A percentile compares a stretch with the other conserved stretches of the same genome.
Conservation (phyloP, 2,888 invertebrate species). For the Drosophila kuntzei region DNA sequence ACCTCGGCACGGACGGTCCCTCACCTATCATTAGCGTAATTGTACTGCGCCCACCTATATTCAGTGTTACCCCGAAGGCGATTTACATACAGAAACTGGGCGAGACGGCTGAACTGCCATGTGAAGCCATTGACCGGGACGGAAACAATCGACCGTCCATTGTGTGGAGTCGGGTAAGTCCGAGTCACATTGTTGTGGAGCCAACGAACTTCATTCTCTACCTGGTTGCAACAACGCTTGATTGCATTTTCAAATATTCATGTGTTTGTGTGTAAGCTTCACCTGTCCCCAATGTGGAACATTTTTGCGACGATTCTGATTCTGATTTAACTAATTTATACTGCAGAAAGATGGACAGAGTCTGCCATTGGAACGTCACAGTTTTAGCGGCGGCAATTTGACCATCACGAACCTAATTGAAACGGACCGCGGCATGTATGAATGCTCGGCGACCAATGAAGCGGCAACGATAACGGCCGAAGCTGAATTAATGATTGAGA, state of each 20-base stretch:
- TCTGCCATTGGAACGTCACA: slow-evolving; percentile 89
- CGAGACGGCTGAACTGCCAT: slow-evolving; percentile 92
- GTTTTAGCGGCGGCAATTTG: slow-evolving; percentile 91
- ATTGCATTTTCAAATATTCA: slow-evolving; percentile 75
- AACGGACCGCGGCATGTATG: slow-evolving; percentile 94
- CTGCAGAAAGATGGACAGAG: slow-evolving; percentile 90
- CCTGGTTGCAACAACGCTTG: slow-evolving; percentile 53
- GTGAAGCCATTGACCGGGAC: slow-evolving; percentile 91
- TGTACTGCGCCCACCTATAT: slow-evolving; percentile 94
- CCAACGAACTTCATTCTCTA: not conserved
- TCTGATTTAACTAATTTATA: slow-evolving; percentile 56
- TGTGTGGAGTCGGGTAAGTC: slow-evolving; percentile 89
- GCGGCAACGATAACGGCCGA: slow-evolving; percentile 93
- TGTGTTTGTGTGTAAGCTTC: slow-evolving; percentile 5
- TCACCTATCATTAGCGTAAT: slow-evolving; percentile 94
- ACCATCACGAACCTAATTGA: slow-evolving; percentile 93
- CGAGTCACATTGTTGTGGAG: slow-evolving; percentile 30
- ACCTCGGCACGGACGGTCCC: slow-evolving; percentile 93
- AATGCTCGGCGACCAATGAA: slow-evolving; percentile 93
- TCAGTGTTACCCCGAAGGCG: slow-evolving; percentile 92
- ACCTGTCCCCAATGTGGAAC: slow-evolving; percentile 11
- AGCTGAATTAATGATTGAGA: slow-evolving; percentile 93
- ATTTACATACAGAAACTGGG: slow-evolving; percentile 94
- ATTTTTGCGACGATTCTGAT: slow-evolving; percentile 5
- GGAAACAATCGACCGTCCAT: slow-evolving; percentile 88